Conservation (phyloP, 2,797 vertebrate genomes). For the Ara ararauna region DNA sequence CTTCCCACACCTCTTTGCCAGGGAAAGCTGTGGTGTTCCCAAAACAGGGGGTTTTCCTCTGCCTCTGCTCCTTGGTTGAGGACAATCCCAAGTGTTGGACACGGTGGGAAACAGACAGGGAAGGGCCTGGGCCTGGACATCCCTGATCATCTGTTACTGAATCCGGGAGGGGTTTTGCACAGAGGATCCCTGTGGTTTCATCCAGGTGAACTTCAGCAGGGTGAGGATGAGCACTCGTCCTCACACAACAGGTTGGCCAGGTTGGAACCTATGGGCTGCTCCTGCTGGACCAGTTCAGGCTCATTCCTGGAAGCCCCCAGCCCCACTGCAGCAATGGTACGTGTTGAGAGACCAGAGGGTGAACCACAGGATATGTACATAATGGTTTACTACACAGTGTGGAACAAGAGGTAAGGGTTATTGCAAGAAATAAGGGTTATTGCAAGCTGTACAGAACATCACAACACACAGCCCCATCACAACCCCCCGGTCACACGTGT, state of each 20-base stretch:
- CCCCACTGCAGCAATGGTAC: background rate
- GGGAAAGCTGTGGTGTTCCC: background rate
- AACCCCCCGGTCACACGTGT: background rate
- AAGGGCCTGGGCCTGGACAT: accelerated
- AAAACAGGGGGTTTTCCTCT: background rate
- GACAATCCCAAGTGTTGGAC: background rate
- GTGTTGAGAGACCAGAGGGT: background rate
- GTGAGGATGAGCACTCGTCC: accelerated
- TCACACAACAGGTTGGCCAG: background rate
- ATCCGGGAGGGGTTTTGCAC: background rate
- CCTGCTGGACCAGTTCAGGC: background rate
- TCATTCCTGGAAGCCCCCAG: constrained; percentile 34
- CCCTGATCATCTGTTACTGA: background rate
- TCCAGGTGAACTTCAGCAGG: background rate
- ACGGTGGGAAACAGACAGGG: background rate
- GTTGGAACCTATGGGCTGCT: background rate
- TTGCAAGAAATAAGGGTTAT: background rate
- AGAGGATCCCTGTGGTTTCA: background rate
- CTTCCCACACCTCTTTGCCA: background rate
- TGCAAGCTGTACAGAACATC: background rate
- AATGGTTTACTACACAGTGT: constrained; percentile 37
- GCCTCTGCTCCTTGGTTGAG: background rate
- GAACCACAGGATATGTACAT: background rate
- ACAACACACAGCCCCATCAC: background rate
- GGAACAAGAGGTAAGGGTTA: background rate